Base-by-base conservation (phyloP, 2,888 invertebrate genomes). In the Cetonia aurata region DNA sequence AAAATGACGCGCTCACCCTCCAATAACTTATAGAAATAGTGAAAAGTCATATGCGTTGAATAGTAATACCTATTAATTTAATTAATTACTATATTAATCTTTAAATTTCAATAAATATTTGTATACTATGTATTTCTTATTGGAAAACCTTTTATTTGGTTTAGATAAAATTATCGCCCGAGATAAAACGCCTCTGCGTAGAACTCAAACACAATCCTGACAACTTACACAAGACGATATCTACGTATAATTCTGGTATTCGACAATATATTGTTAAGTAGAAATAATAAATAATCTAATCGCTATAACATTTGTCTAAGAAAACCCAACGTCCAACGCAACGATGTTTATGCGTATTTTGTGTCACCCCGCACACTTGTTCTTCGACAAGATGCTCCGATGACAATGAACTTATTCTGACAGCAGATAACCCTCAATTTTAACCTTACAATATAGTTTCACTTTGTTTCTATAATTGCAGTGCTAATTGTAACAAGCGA, bases 361-460 rank as follows among this genome's bases (percentile, higher is more conserved):
- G 10, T n/a, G 3, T 10, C 44, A 44, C 10, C 44, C 3, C 13
- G 6, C 13, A 44, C 44, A 44, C 44, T 10, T 44, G 13, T 44
- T 44, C 13, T 44, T 6, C 6, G 6, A 44, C 44, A 44, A 44
- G 1, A 44, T 44, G 44, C 44, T 44, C 44, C 44, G 44, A 44
- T 44, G 44, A 44, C 44, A 44, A 44, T 44, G 44, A 44, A 44
- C 44, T 44, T 44, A 44, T 13, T 44, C 44, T 44, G 44, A 44
- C 13, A 13, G 2, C 44, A 10, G 44, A 44, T 44, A 44, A 44
- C 44, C 44, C 44, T 44, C 13, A 10, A 13, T n/a, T 44, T 44
- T 44, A 44, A 44, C 44, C 44, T 44, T 6, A 44, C 13, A 6
- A 13, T n/a, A n/a, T n/a, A 2, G 6, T 44, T 1, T 44, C 10